phyloP scores from a whole-genome alignment of 2,888 invertebrate species.

The Brachypterus glaber region DNA sequence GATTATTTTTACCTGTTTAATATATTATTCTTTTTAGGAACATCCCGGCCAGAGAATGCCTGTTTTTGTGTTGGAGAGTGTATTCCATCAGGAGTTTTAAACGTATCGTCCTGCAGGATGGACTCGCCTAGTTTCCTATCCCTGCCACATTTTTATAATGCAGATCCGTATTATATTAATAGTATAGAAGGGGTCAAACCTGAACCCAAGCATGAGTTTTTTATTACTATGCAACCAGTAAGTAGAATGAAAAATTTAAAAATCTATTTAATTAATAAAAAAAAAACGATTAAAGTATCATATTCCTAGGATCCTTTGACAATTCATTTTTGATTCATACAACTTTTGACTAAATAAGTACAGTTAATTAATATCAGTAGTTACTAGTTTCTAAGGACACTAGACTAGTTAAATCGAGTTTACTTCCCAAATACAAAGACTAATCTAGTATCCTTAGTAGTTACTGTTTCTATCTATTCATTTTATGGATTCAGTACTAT shows the following conservation, averaged over 20 bases:
- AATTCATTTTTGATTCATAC: no score
- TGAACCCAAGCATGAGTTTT: constrained; percentile 60
- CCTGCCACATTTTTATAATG: constrained; percentile 71
- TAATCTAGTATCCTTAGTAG: no score
- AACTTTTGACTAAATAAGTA: neutral
- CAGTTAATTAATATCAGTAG: neutral
- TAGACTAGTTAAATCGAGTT: no score
- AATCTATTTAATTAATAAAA: neutral
- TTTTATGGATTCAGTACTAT: no score
- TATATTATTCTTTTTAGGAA: constrained; percentile 50
- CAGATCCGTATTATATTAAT: constrained; percentile 54
- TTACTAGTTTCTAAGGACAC: no score
- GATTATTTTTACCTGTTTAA: no score
- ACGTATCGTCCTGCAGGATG: constrained; percentile 63
- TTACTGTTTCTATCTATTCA: no score
- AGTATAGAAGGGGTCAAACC: constrained; percentile 60
- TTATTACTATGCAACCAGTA: constrained; percentile 64
- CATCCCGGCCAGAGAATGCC: constrained; percentile 47
- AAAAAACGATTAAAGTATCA: neutral
- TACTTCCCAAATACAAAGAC: no score
- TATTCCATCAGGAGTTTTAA: constrained; percentile 61
- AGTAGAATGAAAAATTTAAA: constrained; percentile 33
- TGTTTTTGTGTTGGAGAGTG: constrained; percentile 69
- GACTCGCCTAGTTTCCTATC: constrained; percentile 74
- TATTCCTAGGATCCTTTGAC: neutral